Evolutionary conservation across 2,888 invertebrate species (phyloP).

Genomic region (Sminthurinus aureus): DNA sequence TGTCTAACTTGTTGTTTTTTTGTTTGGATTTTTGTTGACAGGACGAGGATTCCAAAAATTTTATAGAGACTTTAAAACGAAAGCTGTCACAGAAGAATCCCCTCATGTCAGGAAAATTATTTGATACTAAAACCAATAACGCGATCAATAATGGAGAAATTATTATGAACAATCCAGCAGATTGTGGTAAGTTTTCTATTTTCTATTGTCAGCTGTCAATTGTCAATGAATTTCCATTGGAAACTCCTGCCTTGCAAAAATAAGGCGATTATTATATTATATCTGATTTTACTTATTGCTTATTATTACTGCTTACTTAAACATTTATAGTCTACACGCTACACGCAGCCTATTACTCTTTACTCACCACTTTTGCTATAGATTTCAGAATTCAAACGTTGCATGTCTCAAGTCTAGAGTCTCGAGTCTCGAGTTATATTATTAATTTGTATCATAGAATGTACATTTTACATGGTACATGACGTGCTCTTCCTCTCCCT

Average conservation of each 20-base stretch:
- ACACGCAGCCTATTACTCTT: too few relatives aligned
- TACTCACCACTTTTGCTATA: too few relatives aligned
- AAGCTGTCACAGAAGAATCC: constrained; percentile 59
- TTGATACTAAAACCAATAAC: constrained; percentile 51
- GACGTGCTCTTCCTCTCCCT: not conserved
- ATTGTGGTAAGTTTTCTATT: constrained; percentile 41
- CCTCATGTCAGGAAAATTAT: constrained; percentile 42
- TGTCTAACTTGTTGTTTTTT: constrained; percentile 26
- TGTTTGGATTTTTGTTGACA: constrained; percentile 33
- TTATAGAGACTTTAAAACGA: constrained; percentile 59
- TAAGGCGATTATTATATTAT: too few relatives aligned
- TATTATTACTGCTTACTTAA: not conserved
- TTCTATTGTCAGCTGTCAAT: not conserved
- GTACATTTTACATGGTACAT: too few relatives aligned
- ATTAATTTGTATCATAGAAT: too few relatives aligned
- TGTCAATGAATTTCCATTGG: too few relatives aligned
- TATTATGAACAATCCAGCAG: constrained; percentile 38
- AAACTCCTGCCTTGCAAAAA: too few relatives aligned
- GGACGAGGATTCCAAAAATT: constrained; percentile 59
- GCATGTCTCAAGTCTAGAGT: too few relatives aligned
- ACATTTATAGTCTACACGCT: too few relatives aligned
- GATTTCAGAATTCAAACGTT: too few relatives aligned
- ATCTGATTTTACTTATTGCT: not conserved
- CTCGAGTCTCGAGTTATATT: too few relatives aligned
- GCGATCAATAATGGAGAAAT: constrained; percentile 45